Base-by-base conservation (phyloP, 1,140 invertebrate genomes). In the Pentalonia nigronervosa region DNA sequence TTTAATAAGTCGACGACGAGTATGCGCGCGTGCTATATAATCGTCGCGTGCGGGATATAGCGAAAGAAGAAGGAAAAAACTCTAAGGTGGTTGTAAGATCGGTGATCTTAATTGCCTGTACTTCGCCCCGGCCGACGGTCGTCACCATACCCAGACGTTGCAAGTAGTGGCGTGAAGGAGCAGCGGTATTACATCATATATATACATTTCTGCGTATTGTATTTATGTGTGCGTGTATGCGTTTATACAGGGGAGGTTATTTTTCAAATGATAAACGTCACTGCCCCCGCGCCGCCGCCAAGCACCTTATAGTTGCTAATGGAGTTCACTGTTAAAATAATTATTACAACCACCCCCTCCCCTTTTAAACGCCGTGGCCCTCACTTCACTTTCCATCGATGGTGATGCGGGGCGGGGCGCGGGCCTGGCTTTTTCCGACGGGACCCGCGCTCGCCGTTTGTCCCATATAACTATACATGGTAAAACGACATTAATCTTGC, bases 261-360 rank as follows among this genome's bases (percentile, higher is more conserved):
- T 93, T 93, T 93, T 81, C 91, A 93, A 93, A 93, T 86, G 91
- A 93, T 93, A 93, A 93, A 93, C 81, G 81, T 86, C 76, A 50
- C 76, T 47, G 53, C 47, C 34, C 67, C n/a, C 67, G 14, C 41
- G 60, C 30, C 41, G n/a, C n/a, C 7, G 1, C 34, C 60, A 3
- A 56, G 60, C 45, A 81, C 67, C 56, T 91, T 87, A 87, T 87
- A 89, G 47, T 89, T n/a, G 81, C 91, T 93, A 93, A 93, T 93
- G 91, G 91, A 86, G 91, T 93, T 93, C 91, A 56, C 91, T 93
- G 91, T 93, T 93, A 93, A 93, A 93, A 93, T 93, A 93, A 93
- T 93, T 86, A 93, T 93, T 93, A 93, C 81, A 53, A 86, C 91
- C 6, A 92, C 48, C 76, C 9, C 83, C 25, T 17, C 48, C 48